Conservation (phyloP, 2,797 vertebrate species). For the Anguilla anguilla region DNA sequence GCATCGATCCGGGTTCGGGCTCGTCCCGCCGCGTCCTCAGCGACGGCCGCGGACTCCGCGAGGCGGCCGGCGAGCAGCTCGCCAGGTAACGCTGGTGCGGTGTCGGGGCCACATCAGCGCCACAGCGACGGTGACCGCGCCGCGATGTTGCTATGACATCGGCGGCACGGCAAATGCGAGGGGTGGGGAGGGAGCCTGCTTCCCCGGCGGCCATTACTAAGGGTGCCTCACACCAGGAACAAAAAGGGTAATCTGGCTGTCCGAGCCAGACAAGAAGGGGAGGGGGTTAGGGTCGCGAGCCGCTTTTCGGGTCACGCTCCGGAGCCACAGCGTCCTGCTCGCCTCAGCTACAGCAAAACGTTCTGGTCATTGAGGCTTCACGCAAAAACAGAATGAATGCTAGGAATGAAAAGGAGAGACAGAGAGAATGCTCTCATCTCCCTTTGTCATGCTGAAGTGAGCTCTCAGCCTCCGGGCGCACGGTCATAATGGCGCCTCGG, state of each 20-base stretch:
- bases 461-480: constrained; percentile 36
- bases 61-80: constrained; percentile 22
- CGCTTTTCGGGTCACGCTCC: background rate
- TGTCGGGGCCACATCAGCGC: background rate
- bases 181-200: too few species aligned
- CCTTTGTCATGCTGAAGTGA: constrained; percentile 41
- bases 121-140: background rate
- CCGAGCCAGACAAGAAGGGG: background rate
- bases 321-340: background rate
- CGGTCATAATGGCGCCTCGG: constrained; percentile 21
- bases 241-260: background rate
- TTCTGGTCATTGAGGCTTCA: background rate
- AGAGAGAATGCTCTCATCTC: constrained; percentile 45
- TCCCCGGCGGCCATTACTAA: too few species aligned
- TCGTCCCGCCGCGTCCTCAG: constrained; percentile 39
- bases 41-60: constrained; percentile 35
- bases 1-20: constrained; percentile 47
- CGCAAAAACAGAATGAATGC: background rate
- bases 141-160: too few species aligned
- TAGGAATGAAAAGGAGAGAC: background rate
- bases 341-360: background rate
- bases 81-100: constrained; percentile 35
- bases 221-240: background rate
- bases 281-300: background rate
- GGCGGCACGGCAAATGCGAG: too few species aligned